Conservation (phyloP, 2,888 invertebrate species). For the Toxonevra muliebris region DNA sequence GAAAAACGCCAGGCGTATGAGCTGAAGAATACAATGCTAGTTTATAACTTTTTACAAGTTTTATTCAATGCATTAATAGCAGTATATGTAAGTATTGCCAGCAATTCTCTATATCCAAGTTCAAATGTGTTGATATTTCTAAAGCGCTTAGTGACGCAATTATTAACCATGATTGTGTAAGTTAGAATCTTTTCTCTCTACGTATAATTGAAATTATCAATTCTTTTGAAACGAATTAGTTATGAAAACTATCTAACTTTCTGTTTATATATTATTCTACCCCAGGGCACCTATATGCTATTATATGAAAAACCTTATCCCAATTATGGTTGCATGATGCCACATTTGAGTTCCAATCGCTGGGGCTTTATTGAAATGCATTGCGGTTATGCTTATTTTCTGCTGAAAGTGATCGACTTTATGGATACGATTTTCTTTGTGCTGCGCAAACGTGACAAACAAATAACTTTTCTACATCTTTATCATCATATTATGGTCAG, state of each 20-base stretch:
- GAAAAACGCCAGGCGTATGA: slow-evolving; percentile 71
- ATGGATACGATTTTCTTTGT: slow-evolving; percentile 76
- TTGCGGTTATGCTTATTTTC: slow-evolving; percentile 68
- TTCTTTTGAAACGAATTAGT: too few species aligned
- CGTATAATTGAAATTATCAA: too few species aligned
- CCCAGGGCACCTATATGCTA: not conserved
- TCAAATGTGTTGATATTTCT: not conserved
- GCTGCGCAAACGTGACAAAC: slow-evolving; percentile 74
- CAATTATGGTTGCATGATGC: slow-evolving; percentile 25
- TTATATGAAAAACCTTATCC: not conserved
- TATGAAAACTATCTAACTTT: too few species aligned
- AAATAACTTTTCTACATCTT: slow-evolving; percentile 75
- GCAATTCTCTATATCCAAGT: not conserved
- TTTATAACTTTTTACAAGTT: slow-evolving; percentile 76
- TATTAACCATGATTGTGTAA: too few species aligned
- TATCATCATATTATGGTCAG: slow-evolving; percentile 79
- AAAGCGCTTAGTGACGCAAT: not conserved
- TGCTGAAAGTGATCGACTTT: slow-evolving; percentile 73
- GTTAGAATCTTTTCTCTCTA: too few species aligned
- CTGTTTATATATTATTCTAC: too few species aligned
- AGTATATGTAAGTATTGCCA: slow-evolving; percentile 5
- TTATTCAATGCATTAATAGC: slow-evolving; percentile 62
- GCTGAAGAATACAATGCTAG: slow-evolving; percentile 70
- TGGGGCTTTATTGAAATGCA: slow-evolving; percentile 1
- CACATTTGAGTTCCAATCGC: not conserved